A percentile compares a stretch with the other conserved stretches of the same genome.
These are phyloP conservation scores for Nettapus auritus DNA, from an alignment of 2,113 vertebrate genomes.

Conservation along the genomic window DNA sequence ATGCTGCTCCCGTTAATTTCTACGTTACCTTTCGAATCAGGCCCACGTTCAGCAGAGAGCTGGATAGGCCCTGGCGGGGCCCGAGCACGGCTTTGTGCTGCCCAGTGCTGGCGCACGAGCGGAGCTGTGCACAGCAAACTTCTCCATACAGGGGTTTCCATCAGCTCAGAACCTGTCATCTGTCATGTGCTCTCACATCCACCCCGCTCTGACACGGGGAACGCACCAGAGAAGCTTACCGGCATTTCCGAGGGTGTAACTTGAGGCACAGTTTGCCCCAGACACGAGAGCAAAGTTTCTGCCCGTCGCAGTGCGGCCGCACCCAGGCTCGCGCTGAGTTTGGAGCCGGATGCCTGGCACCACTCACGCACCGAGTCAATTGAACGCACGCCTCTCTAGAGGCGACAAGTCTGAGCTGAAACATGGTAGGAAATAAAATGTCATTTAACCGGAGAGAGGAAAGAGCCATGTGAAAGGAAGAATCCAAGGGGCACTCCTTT, in stretches of 20 bases:
- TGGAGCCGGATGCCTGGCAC: not conserved
- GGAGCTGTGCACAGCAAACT: not conserved
- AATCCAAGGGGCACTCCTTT: constrained; percentile 54
- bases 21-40: not conserved
- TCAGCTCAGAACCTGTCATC: no score
- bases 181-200: not conserved
- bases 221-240: not conserved
- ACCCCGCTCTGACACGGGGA: not conserved
- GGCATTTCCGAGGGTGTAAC: not conserved
- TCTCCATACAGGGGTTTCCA: rapidly evolving
- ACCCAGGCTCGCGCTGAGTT: constrained; percentile 15
- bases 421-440: constrained; percentile 45
- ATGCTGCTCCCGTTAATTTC: not conserved
- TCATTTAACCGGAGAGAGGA: constrained; percentile 43
- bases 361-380: constrained; percentile 46
- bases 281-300: not conserved
- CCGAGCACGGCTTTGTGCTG: not conserved
- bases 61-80: not conserved
- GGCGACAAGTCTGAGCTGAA: constrained; percentile 38
- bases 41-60: not conserved
- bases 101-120: not conserved
- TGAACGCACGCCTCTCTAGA: constrained; percentile 18
- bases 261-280: not conserved
- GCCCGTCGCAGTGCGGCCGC: not conserved
- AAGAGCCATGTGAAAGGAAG: constrained; percentile 35